Base-by-base conservation (phyloP, 2,113 vertebrate genomes). In the Cervus canadensis region DNA sequence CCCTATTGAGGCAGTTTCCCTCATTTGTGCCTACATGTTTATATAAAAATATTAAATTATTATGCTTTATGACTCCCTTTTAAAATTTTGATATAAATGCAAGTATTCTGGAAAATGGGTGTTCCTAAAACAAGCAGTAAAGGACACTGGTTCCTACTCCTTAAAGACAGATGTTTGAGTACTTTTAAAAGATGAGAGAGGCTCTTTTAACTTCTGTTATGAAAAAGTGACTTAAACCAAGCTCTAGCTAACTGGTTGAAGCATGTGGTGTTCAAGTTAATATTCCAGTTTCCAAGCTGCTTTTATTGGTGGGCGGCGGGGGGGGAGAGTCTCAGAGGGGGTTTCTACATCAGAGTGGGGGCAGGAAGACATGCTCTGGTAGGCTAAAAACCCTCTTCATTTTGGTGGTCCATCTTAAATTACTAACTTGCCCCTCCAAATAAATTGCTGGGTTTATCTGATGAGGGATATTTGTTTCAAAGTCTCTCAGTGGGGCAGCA, bases 171-270 rank as follows among this genome's bases (percentile, higher is more conserved):
- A 74, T 12, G 43, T 78, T 26, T 89, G 43, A 71, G 40, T 30
- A 89, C 57, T 95, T 96, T 64, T 13, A 60, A 94, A 95, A 90
- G 16, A 82, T n/a, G 17, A 25, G 16, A 74, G 16, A 19, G 21
- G 64, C n/a, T 52, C 45, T 82, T 78, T 87, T 78, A 60, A 50
- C 13, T 59, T 91, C n/a, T 52, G 8, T 62, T 93, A 67, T 62
- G 92, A 95, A 96, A 89, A 85, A 62, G n/a, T 64, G 97, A 88
- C 26, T 82, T 67, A 88, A 89, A 83, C 45, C 89, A 90, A 94
- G 82, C n/a, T 92, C 52, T 48, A 26, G 67, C 48, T 83, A 89
- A 33, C 59, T n/a, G 6, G 17, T 14, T 93, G 19, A 78, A 82
- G 40, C n/a, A 6, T 52, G 10, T 89, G 50, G 30, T 78, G 23